Base-by-base conservation (phyloP, 2,113 vertebrate species). In the Strix aluco region DNA sequence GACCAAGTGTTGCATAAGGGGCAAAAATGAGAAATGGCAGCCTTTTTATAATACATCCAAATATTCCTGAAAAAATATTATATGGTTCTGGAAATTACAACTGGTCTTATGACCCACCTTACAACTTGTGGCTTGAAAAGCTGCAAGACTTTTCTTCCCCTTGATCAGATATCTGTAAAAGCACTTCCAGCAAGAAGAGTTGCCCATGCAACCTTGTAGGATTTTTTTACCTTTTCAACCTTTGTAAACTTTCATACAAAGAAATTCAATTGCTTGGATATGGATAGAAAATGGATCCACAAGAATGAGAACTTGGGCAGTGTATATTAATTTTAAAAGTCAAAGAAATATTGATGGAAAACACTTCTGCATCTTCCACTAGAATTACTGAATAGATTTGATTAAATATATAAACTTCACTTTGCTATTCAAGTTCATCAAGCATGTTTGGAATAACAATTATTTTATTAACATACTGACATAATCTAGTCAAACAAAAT, bases 401-500 rank as follows among this genome's bases (percentile, higher is more conserved):
- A 95, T 94, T 95, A 96, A 81, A 93, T 61, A 30, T 46, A 92
- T 75, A 92, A 95, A 95, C 93, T 93, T 95, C 84, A 80, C 92
- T 95, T 94, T 75, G 91, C 65, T 92, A 79, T 95, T 96, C 80
- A 92, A 97, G 80, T 97, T 97, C 83, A 81, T 86, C 63, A 91
- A 94, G 66, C 91, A 89, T 97, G 92, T 92, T 94, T 94, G 57
- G 95, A 97, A 97, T 97, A 94, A 89, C 58, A 89, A 96, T 87
- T 96, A 94, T 92, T 94, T 90, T 91, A 92, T 95, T 97, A 97
- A 91, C 92, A 91, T 62, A 38, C 57, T 65, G 46, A 95, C 94
- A 92, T 82, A 83, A 95, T 96, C 91, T 91, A 94, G 91, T 92
- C 69, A 94, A 96, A 94, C 78, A 88, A 94, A 97, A 97, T 96